Base-by-base conservation (phyloP, 2,888 invertebrate genomes). In the Saturnia japonica region DNA sequence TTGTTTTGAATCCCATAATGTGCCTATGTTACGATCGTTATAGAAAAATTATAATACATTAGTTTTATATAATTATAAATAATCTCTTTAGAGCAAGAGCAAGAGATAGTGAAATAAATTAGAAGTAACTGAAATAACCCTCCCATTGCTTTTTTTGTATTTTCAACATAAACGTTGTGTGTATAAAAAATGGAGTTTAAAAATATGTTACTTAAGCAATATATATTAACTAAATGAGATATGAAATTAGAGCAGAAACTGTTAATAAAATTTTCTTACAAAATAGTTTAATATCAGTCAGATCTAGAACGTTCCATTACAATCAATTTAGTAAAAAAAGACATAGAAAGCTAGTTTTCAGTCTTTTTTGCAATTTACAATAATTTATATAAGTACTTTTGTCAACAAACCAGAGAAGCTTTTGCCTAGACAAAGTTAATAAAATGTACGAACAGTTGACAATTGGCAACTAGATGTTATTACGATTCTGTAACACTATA, bases 1-100 rank as follows among this genome's bases (percentile, higher is more conserved):
- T 60, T 60, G 57, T 60, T 60, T 60, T 60, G 1, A 60, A 54
- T 60, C 28, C 19, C 57, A 14, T 60, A 25, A 60, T 60, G 57
- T 60, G 57, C 28, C 28, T 60, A 60, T 60, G 25, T 60, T 60
- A 60, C 12, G 12, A 60, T 11, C 25, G 28, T 60, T 28, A 28
- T 28, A 25, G 6, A 28, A 25, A 60, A 28, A 25, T 14, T 60
- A 28, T 28, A 12, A 60, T 12, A 60, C 4, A 19, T 2, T 25
- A 60, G 25, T 28, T 60, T 14, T 60, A 60, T 60, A 28, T 60
- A 14, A 60, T 19, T 54, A 25, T n/a, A 60, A 14, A 60, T 19
- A 14, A 28, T 25, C 8, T 28, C 4, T 28, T 28, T 60, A 60
- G 22, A 54, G 54, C 57, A 28, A n/a, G n/a, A n/a, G n/a, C n/a